Evolutionary conservation across 2,797 vertebrate genomes (phyloP), one percentile per base, ranked within the genome.

Genomic region (Sebastes hopkinsi): DNA sequence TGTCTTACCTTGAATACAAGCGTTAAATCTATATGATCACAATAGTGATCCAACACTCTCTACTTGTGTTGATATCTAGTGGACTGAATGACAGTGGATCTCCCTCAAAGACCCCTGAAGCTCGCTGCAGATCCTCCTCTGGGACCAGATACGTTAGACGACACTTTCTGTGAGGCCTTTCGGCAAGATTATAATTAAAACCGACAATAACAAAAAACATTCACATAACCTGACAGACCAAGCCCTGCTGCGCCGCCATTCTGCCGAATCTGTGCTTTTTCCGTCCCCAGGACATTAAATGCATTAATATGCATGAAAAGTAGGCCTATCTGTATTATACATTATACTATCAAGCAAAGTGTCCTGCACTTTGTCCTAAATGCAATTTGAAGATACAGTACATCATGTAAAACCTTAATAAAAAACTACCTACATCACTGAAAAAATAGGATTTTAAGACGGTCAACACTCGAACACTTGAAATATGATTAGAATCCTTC

Each of bases 121-220:
- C 80, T 80, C 78, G 16, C 42, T 22, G 50, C 42, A 46, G 66
- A 76, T 81, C 75, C 65, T 89, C 77, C 80, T 87, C 72, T 27
- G 83, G 85, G 85, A 81, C 81, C 62, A 3, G 27, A 72, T 42
- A 61, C 82, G 56, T 87, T 75, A 66, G 76, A 69, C 23, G 2
- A 34, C 66, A 23, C 58, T 67, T 59, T 87, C 32, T 59, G n/a
- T 25, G 50, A 81, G 68, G 69, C 82, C 83, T 90, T 89, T 79
- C 2, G 59, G 73, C 68, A 14, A 77, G 72, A 84, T 87, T 81
- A 75, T 90, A 84, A 88, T 90, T 89, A 86, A 89, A 86, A 77
- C 72, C 13, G 77, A 82, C 86, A 82, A 89, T 72, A 87, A 86
- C 74, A 84, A 91, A 92, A 88, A 87, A 85, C 84, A 85, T 83